Evolutionary conservation across 2,888 invertebrate species (phyloP), one percentile per base, ranked within the genome.

Genomic region (Ashinkailepas kermadecensis): DNA sequence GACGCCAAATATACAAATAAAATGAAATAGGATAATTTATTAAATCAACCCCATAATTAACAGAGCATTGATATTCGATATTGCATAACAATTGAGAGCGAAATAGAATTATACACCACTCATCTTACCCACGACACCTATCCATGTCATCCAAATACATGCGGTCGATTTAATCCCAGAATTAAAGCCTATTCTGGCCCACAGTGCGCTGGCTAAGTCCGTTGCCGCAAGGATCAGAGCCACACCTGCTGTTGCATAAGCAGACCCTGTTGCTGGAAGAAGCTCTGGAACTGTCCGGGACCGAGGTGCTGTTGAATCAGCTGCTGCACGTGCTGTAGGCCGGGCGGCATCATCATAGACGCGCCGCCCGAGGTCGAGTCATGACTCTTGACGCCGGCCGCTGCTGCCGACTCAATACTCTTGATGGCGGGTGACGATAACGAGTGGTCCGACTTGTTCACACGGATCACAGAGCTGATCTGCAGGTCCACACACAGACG

Each of bases 231-330:
- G 39, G 39, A 39, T 39, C 39, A 39, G 39, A 39, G 39, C 39
- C 39, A 39, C 39, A 74, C 74, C 74, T 74, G 74, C 3, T 74
- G 74, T 10, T 74, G 74, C 74, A 74, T 74, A 10, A 74, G 74
- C 54, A 74, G 74, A 0, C 74, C 74, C 56, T 74, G 74, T 21
- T 74, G 74, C 54, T 74, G 74, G 74, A 74, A 74, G 56, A 74
- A 74, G 74, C 23, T 74, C 74, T 74, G 74, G 74, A 74, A 74
- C 56, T 74, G 74, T 56, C 56, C 74, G 1, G 74, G 74, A 21
- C 54, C 56, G 74, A 74, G 74, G 56, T 74, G 74, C 56, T 74
- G 74, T 56, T 74, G 74, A 8, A 74, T 74, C 39, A 74, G 74
- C 21, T 74, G 74, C 56, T 74, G 74, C 74, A 74, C 56, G 56